Base-by-base conservation (phyloP, 2,888 invertebrate genomes). In the Drosophila suboccidentalis region DNA sequence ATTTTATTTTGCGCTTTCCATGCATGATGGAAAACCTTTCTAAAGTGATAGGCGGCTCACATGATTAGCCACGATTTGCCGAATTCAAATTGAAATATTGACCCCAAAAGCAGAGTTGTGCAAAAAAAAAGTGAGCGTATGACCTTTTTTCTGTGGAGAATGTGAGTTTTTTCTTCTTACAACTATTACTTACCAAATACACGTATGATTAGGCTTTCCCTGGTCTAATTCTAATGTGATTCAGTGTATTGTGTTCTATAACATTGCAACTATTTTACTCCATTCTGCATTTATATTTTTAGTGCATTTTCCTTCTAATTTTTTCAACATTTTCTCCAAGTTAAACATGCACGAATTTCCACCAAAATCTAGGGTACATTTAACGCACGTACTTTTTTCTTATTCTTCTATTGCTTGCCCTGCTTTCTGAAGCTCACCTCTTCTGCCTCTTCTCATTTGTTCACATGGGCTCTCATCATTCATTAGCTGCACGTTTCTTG, bases 11-110 rank as follows among this genome's bases (percentile, higher is more conserved):
- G 53, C 50, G 36, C 51, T 72, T 71, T 68, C 50, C 64, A 68
- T 62, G 62, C 49, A 13, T 41, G 44, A 17, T 55, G 67, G 13
- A 78, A 80, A 71, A 22, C 68, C 78, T 81, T 81, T 78, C 73
- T 59, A 80, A 73, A 70, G 73, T 73, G 66, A 80, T 34, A 65
- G 76, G 60, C 68, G 44, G 46, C 50, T 50, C 32, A 67, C 39
- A 47, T 61, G 80, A 75, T 54, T 75, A 54, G 59, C 54, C 15
- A 44, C 19, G 10, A 46, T 17, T 64, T 51, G 32, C 36, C 19
- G n/a, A 39, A 39, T 22, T 38, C 5, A 10, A 34, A 26, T 39
- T 53, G 4, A 63, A 49, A 44, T 46, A 38, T 47, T 70, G 63
- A 54, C 70, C 60, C 17, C 26, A 43, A 57, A 65, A 32, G 29